A percentile compares a stretch with the other conserved stretches of the same genome.
Conservation (phyloP, 2,113 vertebrate genomes). For the Myrmecophaga tridactyla region DNA sequence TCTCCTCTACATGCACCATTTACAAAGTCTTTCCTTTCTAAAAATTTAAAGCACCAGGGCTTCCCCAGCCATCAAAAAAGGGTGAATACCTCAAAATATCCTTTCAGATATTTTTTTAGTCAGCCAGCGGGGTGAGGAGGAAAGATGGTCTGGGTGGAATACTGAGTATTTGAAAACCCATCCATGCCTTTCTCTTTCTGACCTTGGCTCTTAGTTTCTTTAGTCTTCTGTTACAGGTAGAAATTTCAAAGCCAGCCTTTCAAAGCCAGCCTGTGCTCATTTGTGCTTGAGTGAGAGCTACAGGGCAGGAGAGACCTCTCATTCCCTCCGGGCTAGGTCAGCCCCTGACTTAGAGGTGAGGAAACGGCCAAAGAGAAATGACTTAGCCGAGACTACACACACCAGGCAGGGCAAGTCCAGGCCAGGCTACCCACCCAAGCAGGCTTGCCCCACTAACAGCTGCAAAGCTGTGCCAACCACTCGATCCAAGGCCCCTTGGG, state of each 20-base stretch:
- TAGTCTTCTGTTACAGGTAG: not conserved
- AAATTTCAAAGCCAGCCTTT: not conserved
- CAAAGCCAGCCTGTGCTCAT: not conserved
- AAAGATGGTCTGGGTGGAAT: not conserved
- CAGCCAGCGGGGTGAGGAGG: not conserved
- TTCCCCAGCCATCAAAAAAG: not conserved
- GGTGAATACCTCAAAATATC: not conserved
- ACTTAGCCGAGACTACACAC: not conserved
- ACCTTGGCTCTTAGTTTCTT: not conserved
- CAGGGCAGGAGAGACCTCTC: not conserved
- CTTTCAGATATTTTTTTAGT: not conserved
- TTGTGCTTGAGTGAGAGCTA: not conserved
- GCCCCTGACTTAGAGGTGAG: not conserved
- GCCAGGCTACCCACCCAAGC: fast-evolving
- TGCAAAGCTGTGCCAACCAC: not conserved
- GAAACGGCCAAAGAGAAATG: not conserved
- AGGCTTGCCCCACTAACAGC: not conserved
- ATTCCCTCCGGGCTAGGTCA: not conserved
- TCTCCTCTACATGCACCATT: not conserved
- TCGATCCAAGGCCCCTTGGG: not conserved
- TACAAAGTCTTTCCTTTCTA: not conserved
- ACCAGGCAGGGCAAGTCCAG: not conserved
- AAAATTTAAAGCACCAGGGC: not conserved
- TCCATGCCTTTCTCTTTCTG: not conserved
- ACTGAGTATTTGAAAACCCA: not conserved